These are phyloP conservation scores for Hyles vespertilio DNA, from an alignment of 1,140 invertebrate species.

Conservation along the genomic window DNA sequence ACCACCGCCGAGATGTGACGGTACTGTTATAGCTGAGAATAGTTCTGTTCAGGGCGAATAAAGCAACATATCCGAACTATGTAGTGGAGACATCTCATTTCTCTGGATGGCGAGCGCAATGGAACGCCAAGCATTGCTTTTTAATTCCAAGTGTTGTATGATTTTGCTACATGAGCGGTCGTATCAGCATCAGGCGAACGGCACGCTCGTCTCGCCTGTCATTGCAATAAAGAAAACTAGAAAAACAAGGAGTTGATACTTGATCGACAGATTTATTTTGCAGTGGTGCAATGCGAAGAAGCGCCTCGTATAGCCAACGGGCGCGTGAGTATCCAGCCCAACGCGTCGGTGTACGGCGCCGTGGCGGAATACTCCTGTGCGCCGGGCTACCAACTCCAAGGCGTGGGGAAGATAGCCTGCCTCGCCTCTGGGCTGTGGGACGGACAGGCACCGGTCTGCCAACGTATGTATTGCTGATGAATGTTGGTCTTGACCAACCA, in stretches of 20 bases:
- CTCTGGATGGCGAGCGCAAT: too few species aligned
- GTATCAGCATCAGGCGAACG: too few species aligned
- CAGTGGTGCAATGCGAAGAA: conserved; percentile 86
- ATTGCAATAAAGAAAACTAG: too few species aligned
- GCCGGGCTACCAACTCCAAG: conserved; percentile 82
- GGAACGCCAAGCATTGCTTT: too few species aligned
- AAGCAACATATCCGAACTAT: too few species aligned
- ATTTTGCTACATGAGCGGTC: too few species aligned
- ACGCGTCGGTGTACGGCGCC: conserved; percentile 81
- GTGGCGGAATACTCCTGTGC: conserved; percentile 87
- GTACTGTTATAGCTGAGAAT: conserved; percentile 51
- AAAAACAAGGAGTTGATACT: too few species aligned
- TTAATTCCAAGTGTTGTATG: too few species aligned
- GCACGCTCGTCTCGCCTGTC: too few species aligned
- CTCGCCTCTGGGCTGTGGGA: conserved; percentile 88
- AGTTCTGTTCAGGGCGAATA: too few species aligned
- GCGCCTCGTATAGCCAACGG: conserved; percentile 85
- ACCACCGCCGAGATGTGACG: conserved; percentile 91
- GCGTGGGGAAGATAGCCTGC: conserved; percentile 82
- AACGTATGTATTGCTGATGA: conserved; percentile 71
- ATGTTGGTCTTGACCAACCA: too few species aligned
- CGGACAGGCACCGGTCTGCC: conserved; percentile 82
- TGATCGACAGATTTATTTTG: conserved; percentile 1
- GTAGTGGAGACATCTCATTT: too few species aligned
- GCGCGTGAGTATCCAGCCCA: conserved; percentile 79